A percentile compares a stretch with the other conserved stretches of the same genome.
These are phyloP conservation scores for Odontamblyopus lacepedii DNA, from an alignment of 2,797 vertebrate genomes.

Conservation along the genomic window DNA sequence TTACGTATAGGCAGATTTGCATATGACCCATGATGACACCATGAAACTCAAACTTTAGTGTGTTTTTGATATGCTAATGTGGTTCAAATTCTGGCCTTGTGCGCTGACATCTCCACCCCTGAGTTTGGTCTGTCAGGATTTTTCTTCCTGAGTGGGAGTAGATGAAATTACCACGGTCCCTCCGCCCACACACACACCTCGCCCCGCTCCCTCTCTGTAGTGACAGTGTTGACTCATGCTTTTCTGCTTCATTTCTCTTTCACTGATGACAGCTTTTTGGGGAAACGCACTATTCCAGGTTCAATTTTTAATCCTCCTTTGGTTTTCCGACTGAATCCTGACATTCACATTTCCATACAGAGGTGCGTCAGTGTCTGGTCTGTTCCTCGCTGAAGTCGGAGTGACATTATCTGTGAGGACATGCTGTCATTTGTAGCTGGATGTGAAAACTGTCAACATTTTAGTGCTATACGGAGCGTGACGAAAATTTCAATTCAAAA, in stretches of 20 bases:
- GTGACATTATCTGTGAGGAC: slow-evolving; percentile 21
- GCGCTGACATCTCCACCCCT: slow-evolving; percentile 24
- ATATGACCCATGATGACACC: slow-evolving; percentile 1
- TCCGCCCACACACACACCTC: slow-evolving; percentile 33
- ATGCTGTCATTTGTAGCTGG: slow-evolving; percentile 25
- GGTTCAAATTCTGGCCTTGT: neutral
- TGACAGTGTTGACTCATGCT: slow-evolving; percentile 39
- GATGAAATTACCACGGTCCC: slow-evolving; percentile 44
- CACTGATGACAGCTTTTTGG: slow-evolving; percentile 18
- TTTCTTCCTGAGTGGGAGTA: slow-evolving; percentile 42
- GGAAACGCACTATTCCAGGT: slow-evolving; percentile 12
- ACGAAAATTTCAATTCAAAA: neutral
- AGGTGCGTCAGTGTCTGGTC: neutral
- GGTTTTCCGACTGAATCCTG: slow-evolving; percentile 10
- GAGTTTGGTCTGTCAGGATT: slow-evolving; percentile 30
- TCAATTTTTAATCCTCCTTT: slow-evolving; percentile 14
- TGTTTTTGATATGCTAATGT: slow-evolving; percentile 12
- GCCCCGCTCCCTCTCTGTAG: slow-evolving; percentile 32
- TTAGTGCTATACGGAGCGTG: neutral
- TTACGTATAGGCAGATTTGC: neutral
- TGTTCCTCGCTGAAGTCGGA: neutral
- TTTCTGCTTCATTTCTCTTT: slow-evolving; percentile 30
- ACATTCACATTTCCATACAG: slow-evolving; percentile 22
- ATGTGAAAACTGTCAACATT: neutral
- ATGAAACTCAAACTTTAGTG: slow-evolving; percentile 6